phyloP scores from a whole-genome alignment of 2,888 invertebrate genomes.

The Drosophila prostipennis region DNA sequence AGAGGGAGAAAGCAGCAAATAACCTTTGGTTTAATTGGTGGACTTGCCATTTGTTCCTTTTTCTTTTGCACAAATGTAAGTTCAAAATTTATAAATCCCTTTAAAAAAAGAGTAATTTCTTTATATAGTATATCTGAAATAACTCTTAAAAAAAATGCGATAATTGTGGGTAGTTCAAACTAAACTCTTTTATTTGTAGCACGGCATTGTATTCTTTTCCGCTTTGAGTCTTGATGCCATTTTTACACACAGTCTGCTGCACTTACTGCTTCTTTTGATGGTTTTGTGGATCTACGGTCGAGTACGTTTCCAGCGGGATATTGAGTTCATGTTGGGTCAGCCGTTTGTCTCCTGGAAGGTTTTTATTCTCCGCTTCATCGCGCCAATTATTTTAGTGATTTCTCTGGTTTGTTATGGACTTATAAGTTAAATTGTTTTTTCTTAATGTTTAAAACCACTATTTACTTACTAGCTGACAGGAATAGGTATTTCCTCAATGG shows the following conservation, averaged over 20 bases:
- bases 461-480: background rate
- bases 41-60: slow-evolving; percentile 59
- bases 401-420: slow-evolving; percentile 43
- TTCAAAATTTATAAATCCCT: background rate
- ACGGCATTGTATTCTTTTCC: slow-evolving; percentile 66
- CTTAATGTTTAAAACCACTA: background rate
- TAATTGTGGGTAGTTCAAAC: no score
- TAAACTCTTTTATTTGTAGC: slow-evolving; percentile 44
- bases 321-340: slow-evolving; percentile 84
- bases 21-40: slow-evolving; percentile 57
- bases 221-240: slow-evolving; percentile 55
- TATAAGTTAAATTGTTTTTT: background rate
- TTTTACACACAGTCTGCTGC: slow-evolving; percentile 69
- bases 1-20: slow-evolving; percentile 61
- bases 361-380: slow-evolving; percentile 78
- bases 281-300: slow-evolving; percentile 90
- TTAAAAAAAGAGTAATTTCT: no score
- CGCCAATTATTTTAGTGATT: slow-evolving; percentile 71
- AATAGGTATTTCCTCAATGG: background rate
- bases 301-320: slow-evolving; percentile 1
- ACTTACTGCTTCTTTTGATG: slow-evolving; percentile 89
- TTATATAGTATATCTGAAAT: no score
- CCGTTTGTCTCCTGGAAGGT: slow-evolving; percentile 85
- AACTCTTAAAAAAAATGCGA: no score
- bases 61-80: slow-evolving; percentile 80